A percentile compares a stretch with the other conserved stretches of the same genome.
These are phyloP conservation scores for Zoroaster sp. DNA, from an alignment of 53 echinoderm and acorn worm genomes.

Conservation along the genomic window DNA sequence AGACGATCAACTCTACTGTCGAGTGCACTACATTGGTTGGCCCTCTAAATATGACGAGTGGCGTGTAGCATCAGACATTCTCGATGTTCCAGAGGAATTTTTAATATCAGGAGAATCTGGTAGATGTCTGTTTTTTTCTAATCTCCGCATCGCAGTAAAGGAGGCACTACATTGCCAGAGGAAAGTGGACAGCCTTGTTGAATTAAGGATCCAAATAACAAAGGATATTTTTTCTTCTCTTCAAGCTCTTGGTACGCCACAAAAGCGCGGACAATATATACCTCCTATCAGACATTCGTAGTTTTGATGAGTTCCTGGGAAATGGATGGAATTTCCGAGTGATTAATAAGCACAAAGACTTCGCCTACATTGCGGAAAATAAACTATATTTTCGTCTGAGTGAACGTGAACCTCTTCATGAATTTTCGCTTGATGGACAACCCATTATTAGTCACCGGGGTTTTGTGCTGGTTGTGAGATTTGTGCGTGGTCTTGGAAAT, in stretches of 20 bases:
- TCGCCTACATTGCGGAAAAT: conserved; percentile 41
- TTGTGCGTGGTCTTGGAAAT: conserved; percentile 15
- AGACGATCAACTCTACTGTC: too few relatives aligned
- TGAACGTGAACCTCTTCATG: conserved; percentile 34
- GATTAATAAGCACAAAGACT: conserved; percentile 56
- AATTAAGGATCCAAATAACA: conserved; percentile 8
- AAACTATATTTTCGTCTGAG: conserved; percentile 7
- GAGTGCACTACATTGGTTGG: too few relatives aligned
- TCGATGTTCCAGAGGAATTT: too few relatives aligned
- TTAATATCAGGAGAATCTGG: too few relatives aligned
- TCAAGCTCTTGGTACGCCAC: not conserved
- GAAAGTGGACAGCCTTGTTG: conserved; percentile 54
- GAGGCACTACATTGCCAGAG: conserved; percentile 56
- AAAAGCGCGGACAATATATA: not conserved
- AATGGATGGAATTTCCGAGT: conserved; percentile 58
- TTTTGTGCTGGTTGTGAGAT: not conserved
- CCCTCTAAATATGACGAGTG: too few relatives aligned
- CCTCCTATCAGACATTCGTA: not conserved
- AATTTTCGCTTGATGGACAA: conserved; percentile 21
- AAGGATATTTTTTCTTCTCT: conserved; percentile 24
- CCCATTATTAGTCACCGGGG: not conserved
- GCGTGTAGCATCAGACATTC: too few relatives aligned
- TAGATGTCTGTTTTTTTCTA: too few relatives aligned
- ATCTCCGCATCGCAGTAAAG: too few relatives aligned
- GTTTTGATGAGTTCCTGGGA: conserved; percentile 37